Evolutionary conservation across 2,797 vertebrate species (phyloP), one percentile per base, ranked within the genome.

Genomic region (Psittacula derbiana): DNA sequence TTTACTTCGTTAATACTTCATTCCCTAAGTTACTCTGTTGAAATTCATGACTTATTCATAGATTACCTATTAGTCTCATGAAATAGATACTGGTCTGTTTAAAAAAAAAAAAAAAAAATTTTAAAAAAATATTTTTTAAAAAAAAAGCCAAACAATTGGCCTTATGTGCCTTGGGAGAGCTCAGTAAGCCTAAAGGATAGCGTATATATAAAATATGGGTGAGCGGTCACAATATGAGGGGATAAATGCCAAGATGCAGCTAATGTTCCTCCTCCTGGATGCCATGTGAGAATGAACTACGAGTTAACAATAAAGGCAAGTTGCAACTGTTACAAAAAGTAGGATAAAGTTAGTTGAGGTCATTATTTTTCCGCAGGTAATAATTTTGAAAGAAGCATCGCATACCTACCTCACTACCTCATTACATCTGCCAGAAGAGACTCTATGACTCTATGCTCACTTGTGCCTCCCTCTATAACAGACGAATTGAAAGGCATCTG

Each of bases 1-100:
- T 92, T 87, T 80, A 47, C 38, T 87, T 96, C 88, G 93, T 91
- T 88, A 88, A 78, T 67, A 55, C 25, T 58, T 90, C 30, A 79
- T 71, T 86, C 33, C 61, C 80, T 85, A 88, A 86, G 2, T 7
- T 71, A 44, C 20, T 79, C 66, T n/a, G 16, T 23, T 87, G 64
- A 91, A 84, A 66, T 75, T 66, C 75, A 69, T 71, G 31, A 55
- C 28, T 25, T 79, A 55, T 30, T 84, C 30, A 40, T 36, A 60
- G 31, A 23, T 33, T 36, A 30, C 2, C 1, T 73, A 44, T 16
- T 64, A 21, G 25, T 62, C 47, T 87, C 46, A 36, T 70, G 80
- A 30, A 75, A 65, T 28, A 79, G 38, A 25, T 47, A 50, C 36
- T 41, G 27, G 16, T 47, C 40, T 60, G 41, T 38, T 85, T 60